These are phyloP conservation scores for Sitta carolinensis DNA, from an alignment of 2,797 vertebrate species.

Conservation along the genomic window DNA sequence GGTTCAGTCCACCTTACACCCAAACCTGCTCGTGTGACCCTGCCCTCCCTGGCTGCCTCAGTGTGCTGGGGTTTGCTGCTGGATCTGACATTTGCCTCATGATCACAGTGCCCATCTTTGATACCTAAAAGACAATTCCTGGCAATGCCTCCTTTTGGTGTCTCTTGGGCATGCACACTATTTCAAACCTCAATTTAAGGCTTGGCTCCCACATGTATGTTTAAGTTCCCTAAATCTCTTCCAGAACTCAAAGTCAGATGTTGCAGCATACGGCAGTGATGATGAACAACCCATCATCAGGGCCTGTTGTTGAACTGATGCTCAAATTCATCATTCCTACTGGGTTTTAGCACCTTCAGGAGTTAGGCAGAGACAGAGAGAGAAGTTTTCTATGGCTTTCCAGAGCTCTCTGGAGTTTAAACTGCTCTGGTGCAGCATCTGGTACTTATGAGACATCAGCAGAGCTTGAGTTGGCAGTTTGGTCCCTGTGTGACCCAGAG, in stretches of 20 bases:
- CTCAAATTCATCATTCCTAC: neutral
- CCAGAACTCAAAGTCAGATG: neutral
- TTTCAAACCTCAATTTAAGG: neutral
- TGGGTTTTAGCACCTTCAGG: neutral
- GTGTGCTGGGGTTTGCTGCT: neutral
- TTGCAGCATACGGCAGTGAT: neutral
- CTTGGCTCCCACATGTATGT: rapidly evolving
- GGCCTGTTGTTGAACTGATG: neutral
- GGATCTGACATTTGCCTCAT: neutral
- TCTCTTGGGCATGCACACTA: neutral
- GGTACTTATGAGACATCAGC: neutral
- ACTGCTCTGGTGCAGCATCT: neutral
- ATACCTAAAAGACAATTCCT: neutral
- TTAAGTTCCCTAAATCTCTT: neutral
- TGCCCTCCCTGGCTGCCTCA: neutral
- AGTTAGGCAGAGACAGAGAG: neutral
- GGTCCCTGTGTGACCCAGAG: neutral
- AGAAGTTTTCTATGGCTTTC: neutral
- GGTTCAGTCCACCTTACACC: neutral
- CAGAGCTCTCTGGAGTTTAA: neutral
- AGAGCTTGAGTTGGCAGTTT: neutral
- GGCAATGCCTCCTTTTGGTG: neutral
- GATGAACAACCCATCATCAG: neutral
- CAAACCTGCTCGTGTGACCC: rapidly evolving
- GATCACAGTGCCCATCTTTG: neutral